Evolutionary conservation across 1,140 invertebrate species (phyloP), one percentile per base, ranked within the genome.

Genomic region (Tetragonula clypearis): DNA sequence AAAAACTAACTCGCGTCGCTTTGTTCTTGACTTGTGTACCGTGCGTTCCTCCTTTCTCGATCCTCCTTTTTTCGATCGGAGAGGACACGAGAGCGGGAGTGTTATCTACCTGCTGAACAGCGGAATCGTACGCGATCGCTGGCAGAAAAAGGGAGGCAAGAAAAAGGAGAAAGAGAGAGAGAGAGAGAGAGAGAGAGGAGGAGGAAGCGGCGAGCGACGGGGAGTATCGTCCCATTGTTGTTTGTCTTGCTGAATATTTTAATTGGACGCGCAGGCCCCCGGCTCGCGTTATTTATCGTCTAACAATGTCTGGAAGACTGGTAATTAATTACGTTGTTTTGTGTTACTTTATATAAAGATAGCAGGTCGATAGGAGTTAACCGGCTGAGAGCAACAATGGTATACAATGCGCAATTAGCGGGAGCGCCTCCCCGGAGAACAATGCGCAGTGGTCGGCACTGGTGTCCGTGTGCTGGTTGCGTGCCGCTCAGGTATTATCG

Each of bases 161-260:
- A 81, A 80, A 56, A 15, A 65, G 21, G 56, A 60, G 77, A 49
- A n/a, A 69, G 75, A 19, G 19, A 30, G 84, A 86, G 85, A 85
- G 74, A 86, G 69, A 75, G 41, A 62, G 56, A 60, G 77, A 49
- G 35, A 69, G 75, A 19, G 19, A 26, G 84, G 86, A 83, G 85
- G 74, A 86, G 69, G 41, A 62, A n/a, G 82, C 30, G 79, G 66
- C 21, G 78, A 58, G 82, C 78, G 80, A 49, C 41, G 41, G 41
- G 41, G 41, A 86, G 89, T 88, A 86, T 88, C 87, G 89, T 91
- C 90, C 86, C 93, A 94, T 95, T 95, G 93, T 95, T 94, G 94
- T 95, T 94, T 95, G 94, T 95, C 94, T 95, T 92, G 90, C 80
- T 94, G 93, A 95, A 95, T 95, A 95, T 95, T 95, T 94, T 95